Evolutionary conservation across 2,888 invertebrate species (phyloP).

Genomic region (Pyrrhia umbra): DNA sequence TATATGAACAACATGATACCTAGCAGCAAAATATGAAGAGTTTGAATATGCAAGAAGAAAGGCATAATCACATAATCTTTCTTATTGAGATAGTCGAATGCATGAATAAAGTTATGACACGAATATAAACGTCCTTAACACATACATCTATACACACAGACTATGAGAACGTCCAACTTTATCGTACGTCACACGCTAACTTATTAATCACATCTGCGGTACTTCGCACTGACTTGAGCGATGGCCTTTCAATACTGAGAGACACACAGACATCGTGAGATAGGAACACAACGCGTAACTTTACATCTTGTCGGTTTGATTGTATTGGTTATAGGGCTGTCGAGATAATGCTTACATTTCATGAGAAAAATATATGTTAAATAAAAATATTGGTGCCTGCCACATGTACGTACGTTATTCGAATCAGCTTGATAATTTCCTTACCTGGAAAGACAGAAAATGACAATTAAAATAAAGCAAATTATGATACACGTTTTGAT

Average conservation of each 20-base stretch:
- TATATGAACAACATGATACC: too few relatives aligned
- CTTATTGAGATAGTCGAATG: slow-evolving; percentile 13
- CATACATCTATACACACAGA: slow-evolving; percentile 39
- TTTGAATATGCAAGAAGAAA: neutral
- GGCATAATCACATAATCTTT: slow-evolving; percentile 1
- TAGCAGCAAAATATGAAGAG: too few relatives aligned
- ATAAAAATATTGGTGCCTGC: too few relatives aligned
- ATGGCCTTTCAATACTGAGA: slow-evolving; percentile 35
- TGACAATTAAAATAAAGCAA: slow-evolving; percentile 5
- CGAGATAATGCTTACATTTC: neutral
- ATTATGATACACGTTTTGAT: too few relatives aligned
- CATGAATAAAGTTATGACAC: slow-evolving; percentile 24
- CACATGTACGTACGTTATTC: slow-evolving; percentile 6
- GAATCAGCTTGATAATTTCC: neutral
- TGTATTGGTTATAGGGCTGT: neutral
- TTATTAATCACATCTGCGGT: slow-evolving; percentile 44
- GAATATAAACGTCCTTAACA: slow-evolving; percentile 17
- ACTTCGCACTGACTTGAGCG: slow-evolving; percentile 29
- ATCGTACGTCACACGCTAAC: slow-evolving; percentile 24
- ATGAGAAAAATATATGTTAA: neutral
- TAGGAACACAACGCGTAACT: slow-evolving; percentile 4
- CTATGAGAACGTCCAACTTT: slow-evolving; percentile 13
- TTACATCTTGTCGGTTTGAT: neutral
- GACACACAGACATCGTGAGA: slow-evolving; percentile 32
- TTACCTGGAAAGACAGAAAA: slow-evolving; percentile 45